phyloP scores from a whole-genome alignment of 2,797 vertebrate species.

The Argyrosomus regius region DNA sequence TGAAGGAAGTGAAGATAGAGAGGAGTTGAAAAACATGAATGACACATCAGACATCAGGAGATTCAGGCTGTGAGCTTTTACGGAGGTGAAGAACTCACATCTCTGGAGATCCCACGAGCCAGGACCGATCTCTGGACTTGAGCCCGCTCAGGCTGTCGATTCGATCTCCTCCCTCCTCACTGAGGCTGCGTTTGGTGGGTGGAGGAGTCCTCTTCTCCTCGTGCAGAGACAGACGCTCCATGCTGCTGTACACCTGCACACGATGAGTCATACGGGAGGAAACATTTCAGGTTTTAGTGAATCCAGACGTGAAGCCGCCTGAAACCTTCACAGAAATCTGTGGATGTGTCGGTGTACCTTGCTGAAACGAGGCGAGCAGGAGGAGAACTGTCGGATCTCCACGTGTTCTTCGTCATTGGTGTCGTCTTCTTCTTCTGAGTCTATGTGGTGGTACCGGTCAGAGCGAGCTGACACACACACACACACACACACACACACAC shows the following conservation, averaged over 20 bases:
- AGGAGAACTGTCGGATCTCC: constrained; percentile 97
- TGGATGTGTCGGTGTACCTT: constrained; percentile 84
- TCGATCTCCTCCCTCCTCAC: constrained; percentile 94
- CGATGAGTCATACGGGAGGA: background rate
- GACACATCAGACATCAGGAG: background rate
- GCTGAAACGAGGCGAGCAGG: constrained; percentile 96
- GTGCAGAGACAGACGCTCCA: constrained; percentile 95
- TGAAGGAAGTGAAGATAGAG: constrained; percentile 55
- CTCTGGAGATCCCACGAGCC: constrained; percentile 96
- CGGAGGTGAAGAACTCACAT: constrained; percentile 87
- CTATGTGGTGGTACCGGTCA: constrained; percentile 94
- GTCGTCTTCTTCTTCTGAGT: constrained; percentile 98
- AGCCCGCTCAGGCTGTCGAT: constrained; percentile 89
- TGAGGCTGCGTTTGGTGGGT: constrained; percentile 95
- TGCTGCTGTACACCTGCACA: constrained; percentile 95
- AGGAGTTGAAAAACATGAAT: background rate
- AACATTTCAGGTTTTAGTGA: no score
- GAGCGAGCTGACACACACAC: constrained; percentile 88
- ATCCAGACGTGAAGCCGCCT: no score
- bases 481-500: constrained; percentile 11
- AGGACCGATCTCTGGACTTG: constrained; percentile 91
- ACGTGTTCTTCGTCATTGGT: constrained; percentile 95
- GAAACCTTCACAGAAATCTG: no score
- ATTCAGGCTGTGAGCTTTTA: background rate
- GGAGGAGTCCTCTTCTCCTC: constrained; percentile 93